Percentiles rank a stretch among this genome's conserved stretches.
Evolutionary conservation across 2,113 vertebrate species (phyloP).

Genomic region (Numenius arquata): DNA sequence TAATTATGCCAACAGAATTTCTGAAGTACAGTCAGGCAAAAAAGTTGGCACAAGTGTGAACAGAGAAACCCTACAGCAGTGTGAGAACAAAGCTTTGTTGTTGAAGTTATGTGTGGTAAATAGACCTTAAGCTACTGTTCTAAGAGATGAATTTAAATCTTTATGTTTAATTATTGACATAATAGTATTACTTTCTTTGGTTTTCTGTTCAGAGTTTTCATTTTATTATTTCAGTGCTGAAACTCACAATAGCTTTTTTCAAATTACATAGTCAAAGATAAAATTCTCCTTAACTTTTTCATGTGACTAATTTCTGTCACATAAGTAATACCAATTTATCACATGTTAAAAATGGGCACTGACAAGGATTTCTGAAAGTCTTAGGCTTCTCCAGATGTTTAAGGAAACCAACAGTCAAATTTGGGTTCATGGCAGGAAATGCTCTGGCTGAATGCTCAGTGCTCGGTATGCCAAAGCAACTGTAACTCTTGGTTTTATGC

Average conservation of each 20-base stretch:
- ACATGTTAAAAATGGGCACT: background rate
- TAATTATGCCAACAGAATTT: conserved; percentile 36
- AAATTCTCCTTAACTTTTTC: background rate
- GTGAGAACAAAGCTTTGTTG: background rate
- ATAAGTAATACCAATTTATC: background rate
- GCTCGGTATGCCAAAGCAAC: background rate
- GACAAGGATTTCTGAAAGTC: background rate
- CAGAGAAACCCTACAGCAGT: background rate
- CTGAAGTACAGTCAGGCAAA: conserved; percentile 41
- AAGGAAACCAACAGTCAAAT: background rate
- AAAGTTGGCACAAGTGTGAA: background rate
- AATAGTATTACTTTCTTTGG: background rate
- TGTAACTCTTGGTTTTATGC: background rate
- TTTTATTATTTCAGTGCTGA: background rate
- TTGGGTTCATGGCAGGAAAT: background rate
- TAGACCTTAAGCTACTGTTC: background rate
- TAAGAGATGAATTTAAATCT: background rate
- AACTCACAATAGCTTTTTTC: background rate
- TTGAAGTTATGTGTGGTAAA: background rate
- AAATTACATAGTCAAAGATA: background rate
- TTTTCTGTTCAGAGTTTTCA: background rate
- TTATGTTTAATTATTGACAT: background rate
- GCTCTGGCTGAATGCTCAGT: background rate
- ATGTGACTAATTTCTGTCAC: background rate
- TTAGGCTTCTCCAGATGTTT: background rate